A percentile compares a stretch with the other conserved stretches of the same genome.
These are phyloP conservation scores for Boloria selene DNA, from an alignment of 2,888 invertebrate genomes.

Conservation along the genomic window DNA sequence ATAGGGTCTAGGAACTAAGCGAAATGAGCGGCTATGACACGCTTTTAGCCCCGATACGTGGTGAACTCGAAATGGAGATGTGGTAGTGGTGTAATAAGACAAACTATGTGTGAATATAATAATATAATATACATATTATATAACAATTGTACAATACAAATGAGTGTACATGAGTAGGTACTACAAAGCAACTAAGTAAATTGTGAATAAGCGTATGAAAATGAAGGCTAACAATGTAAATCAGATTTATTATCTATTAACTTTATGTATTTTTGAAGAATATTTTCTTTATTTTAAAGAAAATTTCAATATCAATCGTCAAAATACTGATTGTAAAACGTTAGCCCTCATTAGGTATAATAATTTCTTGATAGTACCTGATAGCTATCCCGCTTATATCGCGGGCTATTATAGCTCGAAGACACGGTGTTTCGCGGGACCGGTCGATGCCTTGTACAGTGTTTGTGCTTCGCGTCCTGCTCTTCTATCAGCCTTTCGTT, in stretches of 20 bases:
- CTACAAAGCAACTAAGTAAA: conserved; percentile 29
- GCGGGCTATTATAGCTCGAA: conserved; percentile 76
- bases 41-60: conserved; percentile 33
- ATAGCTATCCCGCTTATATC: conserved; percentile 80
- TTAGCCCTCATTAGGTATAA: not conserved
- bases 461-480: conserved; percentile 65
- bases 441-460: conserved; percentile 65
- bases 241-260: not conserved
- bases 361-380: conserved; percentile 59
- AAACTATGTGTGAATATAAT: conserved; percentile 38
- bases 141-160: conserved; percentile 21
- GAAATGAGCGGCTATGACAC: conserved; percentile 40
- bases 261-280: too few relatives aligned
- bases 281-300: too few relatives aligned
- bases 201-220: conserved; percentile 38
- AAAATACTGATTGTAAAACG: not conserved
- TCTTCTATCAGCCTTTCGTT: conserved; percentile 74
- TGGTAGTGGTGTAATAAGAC: conserved; percentile 40
- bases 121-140: conserved; percentile 37
- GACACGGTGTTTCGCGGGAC: conserved; percentile 63
- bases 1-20: not conserved
- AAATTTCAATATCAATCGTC: too few relatives aligned
- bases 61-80: conserved; percentile 20
- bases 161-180: conserved; percentile 14
- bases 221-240: conserved; percentile 6